A percentile compares a stretch with the other conserved stretches of the same genome.
Conservation (phyloP, 2,797 vertebrate genomes). For the Cyclura pinguis region DNA sequence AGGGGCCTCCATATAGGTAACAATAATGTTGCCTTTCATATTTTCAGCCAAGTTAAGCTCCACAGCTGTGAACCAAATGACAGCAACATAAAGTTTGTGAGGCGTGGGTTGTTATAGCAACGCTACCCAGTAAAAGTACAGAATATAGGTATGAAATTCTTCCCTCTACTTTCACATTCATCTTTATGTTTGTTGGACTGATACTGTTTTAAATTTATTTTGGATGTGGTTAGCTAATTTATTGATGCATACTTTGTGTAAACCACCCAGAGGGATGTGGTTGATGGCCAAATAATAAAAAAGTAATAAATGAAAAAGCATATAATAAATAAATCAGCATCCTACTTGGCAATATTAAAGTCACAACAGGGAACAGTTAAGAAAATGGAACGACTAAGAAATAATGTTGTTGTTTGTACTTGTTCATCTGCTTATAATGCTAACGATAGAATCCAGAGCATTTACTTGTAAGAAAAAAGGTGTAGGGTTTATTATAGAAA, state of each 20-base stretch:
- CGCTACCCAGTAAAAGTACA: neutral
- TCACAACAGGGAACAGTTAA: slow-evolving; percentile 6
- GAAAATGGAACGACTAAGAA: neutral
- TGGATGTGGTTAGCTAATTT: neutral
- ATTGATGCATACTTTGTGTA: neutral
- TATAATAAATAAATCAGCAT: slow-evolving; percentile 9
- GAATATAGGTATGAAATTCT: neutral
- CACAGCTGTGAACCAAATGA: slow-evolving; percentile 8
- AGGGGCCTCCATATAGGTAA: neutral
- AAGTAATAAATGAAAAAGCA: neutral
- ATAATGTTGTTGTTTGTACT: neutral
- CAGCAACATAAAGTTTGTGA: neutral
- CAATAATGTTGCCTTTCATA: neutral
- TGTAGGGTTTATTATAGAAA: neutral
- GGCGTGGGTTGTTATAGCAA: neutral
- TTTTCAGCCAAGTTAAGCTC: neutral
- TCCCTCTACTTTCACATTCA: neutral
- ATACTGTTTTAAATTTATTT: neutral
- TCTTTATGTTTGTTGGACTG: neutral
- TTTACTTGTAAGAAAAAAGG: neutral
- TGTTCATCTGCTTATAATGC: neutral
- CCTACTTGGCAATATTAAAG: neutral
- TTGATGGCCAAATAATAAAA: neutral
- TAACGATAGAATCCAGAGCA: neutral
- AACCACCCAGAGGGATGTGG: neutral